Base-by-base conservation (phyloP, 1,140 invertebrate genomes). In the Mactra quadrangularis region DNA sequence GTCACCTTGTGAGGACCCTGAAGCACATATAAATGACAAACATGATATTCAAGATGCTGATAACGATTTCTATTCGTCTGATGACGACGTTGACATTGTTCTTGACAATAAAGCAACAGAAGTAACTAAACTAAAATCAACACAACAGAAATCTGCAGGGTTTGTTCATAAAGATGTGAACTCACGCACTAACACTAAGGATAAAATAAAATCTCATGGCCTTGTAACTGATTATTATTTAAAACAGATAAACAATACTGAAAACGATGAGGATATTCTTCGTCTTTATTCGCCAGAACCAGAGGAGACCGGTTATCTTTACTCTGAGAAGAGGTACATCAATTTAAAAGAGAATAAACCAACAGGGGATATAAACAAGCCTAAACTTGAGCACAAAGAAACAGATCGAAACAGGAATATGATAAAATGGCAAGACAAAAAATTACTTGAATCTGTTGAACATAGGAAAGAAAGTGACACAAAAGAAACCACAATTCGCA, bases 151-250 rank as follows among this genome's bases (percentile, higher is more conserved):
- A 11, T 11, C 6, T 19, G 17, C 15, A 7, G 38, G 38, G 6
- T 7, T 41, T 41, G 38, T 15, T 7, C n/a, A n/a, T n/a, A n/a
- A n/a, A n/a, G n/a, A n/a, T n/a, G n/a, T n/a, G n/a, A n/a, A n/a
- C n/a, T n/a, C n/a, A n/a, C n/a, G n/a, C n/a, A 41, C 6, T 7
- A 41, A 41, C 38, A 11, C n/a, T 0, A 74, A 74, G 15, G 53
- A 74, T 35, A 57, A 55, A 17, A 53, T 76, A 11, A 60, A 47
- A 29, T 19, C 45, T 4, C 19, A 76, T n/a, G 74, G 74, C 31
- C 27, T 76, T 15, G 59, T 64, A 9, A 76, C 74, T 29, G 74
- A 76, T n/a, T 76, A 47, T 22, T 76, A 76, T 47, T 13, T 76
- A 27, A 33, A 47, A 2, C 41, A 62, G 3, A 59, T 52, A 31